Base-by-base conservation (phyloP, 2,113 vertebrate species). In the Rhadina sibilatrix region DNA sequence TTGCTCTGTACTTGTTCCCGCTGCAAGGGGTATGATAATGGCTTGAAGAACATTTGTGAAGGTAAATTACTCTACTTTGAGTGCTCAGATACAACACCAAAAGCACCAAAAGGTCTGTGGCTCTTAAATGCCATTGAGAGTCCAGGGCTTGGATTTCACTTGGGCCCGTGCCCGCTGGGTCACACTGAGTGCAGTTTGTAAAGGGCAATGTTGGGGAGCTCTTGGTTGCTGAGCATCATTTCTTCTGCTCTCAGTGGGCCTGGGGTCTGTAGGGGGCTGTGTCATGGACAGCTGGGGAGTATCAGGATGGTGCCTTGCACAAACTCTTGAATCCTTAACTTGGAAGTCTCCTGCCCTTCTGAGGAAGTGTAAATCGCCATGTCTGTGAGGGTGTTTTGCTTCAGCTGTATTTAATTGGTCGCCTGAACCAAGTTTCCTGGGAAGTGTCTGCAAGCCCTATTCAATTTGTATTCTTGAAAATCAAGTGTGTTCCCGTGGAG, bases 1-100 rank as follows among this genome's bases (percentile, higher is more conserved):
- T 95, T 96, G 94, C 86, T 97, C 77, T 93, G 71, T 84, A 66
- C 83, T 92, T 92, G 72, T 88, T 90, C 85, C 60, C 81, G 57
- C 75, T 95, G 90, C 5, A 35, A 84, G 83, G 80, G 89, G 53
- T 87, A 90, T 87, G 76, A 75, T 92, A 92, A 86, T 85, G 78
- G 40, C 70, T 66, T 75, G 89, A 65, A 82, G 79, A 83, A 90
- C 60, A 82, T 90, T 76, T 91, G 70, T 91, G 91, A 90, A 61
- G 81, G 83, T 60, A 94, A 91, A 93, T 89, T 56, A 75, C 57
- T 24, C 61, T 52, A 5, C 65, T 68, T 52, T 19, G 69, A 68
- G 49, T 12, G 20, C 72, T 86, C 38, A 94, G 56, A 25, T 57
- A 15, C 19, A 24, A 5, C 56, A 56, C 28, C 4, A 44, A 77